A percentile compares a stretch with the other conserved stretches of the same genome.
Evolutionary conservation across 2,113 vertebrate genomes (phyloP).

Genomic region (Acrocephalus kingi): DNA sequence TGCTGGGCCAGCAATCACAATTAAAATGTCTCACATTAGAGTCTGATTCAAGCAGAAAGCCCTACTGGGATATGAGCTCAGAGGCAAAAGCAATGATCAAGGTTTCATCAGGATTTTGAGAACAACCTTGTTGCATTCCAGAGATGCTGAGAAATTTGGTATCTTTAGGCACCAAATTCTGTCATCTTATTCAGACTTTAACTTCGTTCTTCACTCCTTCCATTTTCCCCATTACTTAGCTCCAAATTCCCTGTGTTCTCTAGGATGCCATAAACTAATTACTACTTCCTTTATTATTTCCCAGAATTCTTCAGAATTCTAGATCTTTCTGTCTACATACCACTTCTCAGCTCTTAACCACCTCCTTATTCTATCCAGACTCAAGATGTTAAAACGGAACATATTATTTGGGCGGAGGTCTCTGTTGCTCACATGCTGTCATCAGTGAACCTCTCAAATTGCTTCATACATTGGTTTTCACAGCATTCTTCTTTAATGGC

Average conservation of each 20-base stretch:
- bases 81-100: conserved; percentile 6
- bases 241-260: neutral
- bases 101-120: neutral
- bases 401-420: conserved; percentile 4
- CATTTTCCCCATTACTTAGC: neutral
- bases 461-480: conserved; percentile 20
- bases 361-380: neutral
- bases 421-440: neutral
- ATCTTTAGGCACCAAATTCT: neutral
- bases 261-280: neutral
- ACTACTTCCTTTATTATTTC: neutral
- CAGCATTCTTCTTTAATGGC: conserved; percentile 16
- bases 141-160: neutral
- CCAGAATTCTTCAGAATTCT: neutral
- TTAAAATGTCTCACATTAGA: conserved; percentile 1
- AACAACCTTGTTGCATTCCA: neutral
- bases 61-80: neutral
- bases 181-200: neutral
- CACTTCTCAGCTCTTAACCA: neutral
- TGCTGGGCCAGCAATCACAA: neutral
- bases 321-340: neutral
- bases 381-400: neutral
- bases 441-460: conserved; percentile 1
- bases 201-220: neutral
- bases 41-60: conserved; percentile 8